Evolutionary conservation across 2,888 invertebrate genomes (phyloP), one percentile per base, ranked within the genome.

Genomic region (Polydrusus pterygomalis): DNA sequence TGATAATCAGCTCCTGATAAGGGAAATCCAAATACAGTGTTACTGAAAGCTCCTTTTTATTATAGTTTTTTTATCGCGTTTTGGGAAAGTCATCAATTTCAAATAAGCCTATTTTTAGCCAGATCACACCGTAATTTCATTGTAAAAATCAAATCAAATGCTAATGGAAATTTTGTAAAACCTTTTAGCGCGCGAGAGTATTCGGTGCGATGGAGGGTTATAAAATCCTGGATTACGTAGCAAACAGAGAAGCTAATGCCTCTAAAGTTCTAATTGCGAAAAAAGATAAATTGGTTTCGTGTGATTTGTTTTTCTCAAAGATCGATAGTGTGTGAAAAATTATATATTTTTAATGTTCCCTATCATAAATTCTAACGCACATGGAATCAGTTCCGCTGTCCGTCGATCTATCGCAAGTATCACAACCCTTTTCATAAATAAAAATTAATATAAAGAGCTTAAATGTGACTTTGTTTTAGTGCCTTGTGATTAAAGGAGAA

Each of bases 171-270:
- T 25, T 64, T 64, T 64, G 64, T 25, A 17, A 64, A 64, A 45
- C 64, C 45, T 47, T 64, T 64, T 20, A 25, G 47, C 64, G 25
- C 30, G n/a, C 64, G 15, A 47, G 30, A 49, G 38, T 49, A 25
- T 47, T 49, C 40, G 45, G 1, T 20, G 64, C 45, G 18, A 30
- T 20, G 49, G 40, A 62, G 64, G 45, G 64, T 51, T 54, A 68
- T 54, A 68, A 68, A 68, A 68, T 68, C 68, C 34, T 20, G 68
- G 68, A 68, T 68, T 68, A 68, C 68, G 51, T 38, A 68, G 68
- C 68, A 54, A 68, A 68, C 56, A 68, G 43, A 34, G 43, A n/a
- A 54, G 68, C 68, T 68, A 25, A 68, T 38, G 20, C 68, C 13
- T 18, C 58, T 64, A 17, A 64, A 64, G 25, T 64, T 47, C 64